Evolutionary conservation across 2,888 invertebrate species (phyloP).

Genomic region (Drosophila mulleri): DNA sequence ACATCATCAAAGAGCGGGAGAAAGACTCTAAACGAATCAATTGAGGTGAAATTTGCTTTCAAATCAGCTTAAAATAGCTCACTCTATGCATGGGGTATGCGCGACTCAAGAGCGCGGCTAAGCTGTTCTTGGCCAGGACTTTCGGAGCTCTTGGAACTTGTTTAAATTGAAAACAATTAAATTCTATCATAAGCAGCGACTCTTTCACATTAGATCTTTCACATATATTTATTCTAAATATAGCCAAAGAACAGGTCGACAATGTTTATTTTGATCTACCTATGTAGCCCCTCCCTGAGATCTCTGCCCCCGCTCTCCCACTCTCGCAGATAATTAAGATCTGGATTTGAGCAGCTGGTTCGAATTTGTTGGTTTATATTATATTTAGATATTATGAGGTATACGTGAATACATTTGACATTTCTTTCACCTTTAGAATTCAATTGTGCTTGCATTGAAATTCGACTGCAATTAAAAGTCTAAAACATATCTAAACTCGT

Average conservation of each 20-base stretch:
- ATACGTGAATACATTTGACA: slow-evolving; percentile 52
- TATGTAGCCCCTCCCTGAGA: slow-evolving; percentile 7
- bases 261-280: slow-evolving; percentile 21
- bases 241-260: slow-evolving; percentile 1
- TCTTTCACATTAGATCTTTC: background rate
- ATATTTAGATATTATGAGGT: background rate
- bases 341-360: slow-evolving; percentile 42
- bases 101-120: slow-evolving; percentile 1
- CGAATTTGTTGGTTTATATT: background rate
- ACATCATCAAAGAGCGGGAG: slow-evolving; percentile 1
- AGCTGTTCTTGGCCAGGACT: background rate
- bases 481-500: background rate
- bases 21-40: background rate
- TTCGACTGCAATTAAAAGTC: slow-evolving; percentile 43
- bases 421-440: slow-evolving; percentile 75
- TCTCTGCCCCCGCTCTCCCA: background rate
- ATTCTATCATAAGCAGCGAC: background rate
- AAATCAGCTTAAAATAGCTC: background rate
- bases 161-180: background rate
- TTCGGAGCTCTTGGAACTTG: background rate
- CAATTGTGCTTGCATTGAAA: slow-evolving; percentile 29
- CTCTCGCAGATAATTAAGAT: slow-evolving; percentile 18
- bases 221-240: background rate
- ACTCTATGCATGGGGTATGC: background rate
- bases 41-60: slow-evolving; percentile 29